These are phyloP conservation scores for Dendrolimus kikuchii DNA, from an alignment of 1,140 invertebrate species.

Conservation along the genomic window DNA sequence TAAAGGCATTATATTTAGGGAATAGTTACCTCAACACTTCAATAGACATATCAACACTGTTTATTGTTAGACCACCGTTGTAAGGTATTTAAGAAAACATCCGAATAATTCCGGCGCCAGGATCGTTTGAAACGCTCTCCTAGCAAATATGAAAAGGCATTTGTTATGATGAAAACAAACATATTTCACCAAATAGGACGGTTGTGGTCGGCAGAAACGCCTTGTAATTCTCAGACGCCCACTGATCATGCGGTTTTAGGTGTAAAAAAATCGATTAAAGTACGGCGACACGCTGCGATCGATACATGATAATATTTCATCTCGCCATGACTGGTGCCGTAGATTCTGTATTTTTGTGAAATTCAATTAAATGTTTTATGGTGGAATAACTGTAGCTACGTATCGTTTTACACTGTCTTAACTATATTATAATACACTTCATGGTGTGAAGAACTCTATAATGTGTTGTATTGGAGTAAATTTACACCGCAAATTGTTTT, in stretches of 20 bases:
- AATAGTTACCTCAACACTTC: no score
- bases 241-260: conserved; percentile 66
- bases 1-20: background rate
- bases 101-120: conserved; percentile 25
- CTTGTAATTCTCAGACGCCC: conserved; percentile 60
- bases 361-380: conserved; percentile 63
- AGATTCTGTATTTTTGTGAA: conserved; percentile 62
- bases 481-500: background rate
- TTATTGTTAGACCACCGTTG: conserved; percentile 39
- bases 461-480: conserved; percentile 3
- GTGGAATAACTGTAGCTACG: conserved; percentile 40
- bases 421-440: conserved; percentile 31
- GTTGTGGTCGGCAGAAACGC: conserved; percentile 51
- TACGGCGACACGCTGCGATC: conserved; percentile 66
- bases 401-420: conserved; percentile 52
- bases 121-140: conserved; percentile 22
- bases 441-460: conserved; percentile 22
- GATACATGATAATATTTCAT: conserved; percentile 68
- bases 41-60: conserved; percentile 19
- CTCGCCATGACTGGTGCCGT: conserved; percentile 42
- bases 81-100: conserved; percentile 45
- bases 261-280: conserved; percentile 71
- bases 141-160: conserved; percentile 35
- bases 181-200: conserved; percentile 57
- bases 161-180: conserved; percentile 59